A percentile compares a stretch with the other conserved stretches of the same genome.
These are phyloP conservation scores for Papilio glaucus DNA, from an alignment of 1,140 invertebrate genomes.

Conservation along the genomic window DNA sequence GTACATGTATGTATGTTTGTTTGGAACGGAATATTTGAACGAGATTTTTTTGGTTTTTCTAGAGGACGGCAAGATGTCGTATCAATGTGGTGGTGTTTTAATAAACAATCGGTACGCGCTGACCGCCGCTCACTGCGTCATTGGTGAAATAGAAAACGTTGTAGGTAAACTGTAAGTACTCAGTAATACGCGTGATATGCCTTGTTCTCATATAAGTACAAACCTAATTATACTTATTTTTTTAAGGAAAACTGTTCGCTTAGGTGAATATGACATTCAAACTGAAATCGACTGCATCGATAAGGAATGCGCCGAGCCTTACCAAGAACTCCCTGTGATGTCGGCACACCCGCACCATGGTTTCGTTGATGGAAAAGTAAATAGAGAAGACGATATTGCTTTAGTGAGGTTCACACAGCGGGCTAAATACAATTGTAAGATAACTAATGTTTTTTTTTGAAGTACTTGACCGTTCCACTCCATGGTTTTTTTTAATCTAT, in stretches of 20 bases:
- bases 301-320: conserved; percentile 67
- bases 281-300: conserved; percentile 75
- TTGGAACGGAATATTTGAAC: neutral
- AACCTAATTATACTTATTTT: conserved; percentile 29
- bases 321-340: conserved; percentile 67
- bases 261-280: conserved; percentile 76
- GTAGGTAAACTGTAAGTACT: conserved; percentile 82
- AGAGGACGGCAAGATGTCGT: conserved; percentile 51
- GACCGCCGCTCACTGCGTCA: conserved; percentile 89
- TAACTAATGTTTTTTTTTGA: neutral
- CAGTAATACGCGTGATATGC: neutral
- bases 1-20: too few species aligned
- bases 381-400: conserved; percentile 86
- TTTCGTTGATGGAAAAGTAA: conserved; percentile 78
- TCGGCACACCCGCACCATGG: conserved; percentile 76
- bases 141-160: conserved; percentile 72
- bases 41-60: conserved; percentile 45
- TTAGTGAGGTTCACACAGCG: conserved; percentile 79
- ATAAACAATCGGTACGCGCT: conserved; percentile 86
- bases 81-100: conserved; percentile 86
- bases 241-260: conserved; percentile 62
- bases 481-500: neutral
- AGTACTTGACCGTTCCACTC: too few species aligned
- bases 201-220: neutral
- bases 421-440: conserved; percentile 62